Conservation (phyloP, 2,888 invertebrate genomes). For the Metallyticus violacea region DNA sequence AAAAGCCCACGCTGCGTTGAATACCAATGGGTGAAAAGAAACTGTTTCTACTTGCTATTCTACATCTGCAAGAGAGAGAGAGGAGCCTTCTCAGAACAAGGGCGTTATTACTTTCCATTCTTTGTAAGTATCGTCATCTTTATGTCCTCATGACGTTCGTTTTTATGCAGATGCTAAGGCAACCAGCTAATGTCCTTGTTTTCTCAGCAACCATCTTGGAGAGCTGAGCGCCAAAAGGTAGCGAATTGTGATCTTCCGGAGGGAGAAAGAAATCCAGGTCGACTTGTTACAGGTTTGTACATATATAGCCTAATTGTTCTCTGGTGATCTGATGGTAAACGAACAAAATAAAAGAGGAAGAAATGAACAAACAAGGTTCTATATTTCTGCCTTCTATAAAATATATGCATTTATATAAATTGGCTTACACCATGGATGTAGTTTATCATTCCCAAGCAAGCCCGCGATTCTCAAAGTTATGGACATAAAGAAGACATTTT, state of each 20-base stretch:
- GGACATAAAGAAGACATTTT: no score
- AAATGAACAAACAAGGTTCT: no score
- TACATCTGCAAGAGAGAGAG: neutral
- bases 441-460: no score
- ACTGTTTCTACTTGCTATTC: neutral
- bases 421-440: no score
- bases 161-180: neutral
- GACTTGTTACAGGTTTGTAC: no score
- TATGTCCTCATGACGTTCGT: neutral
- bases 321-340: no score
- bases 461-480: no score
- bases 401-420: no score
- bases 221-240: neutral
- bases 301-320: no score
- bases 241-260: neutral
- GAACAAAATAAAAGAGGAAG: no score
- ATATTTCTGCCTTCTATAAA: no score
- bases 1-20: neutral
- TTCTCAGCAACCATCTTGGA: neutral
- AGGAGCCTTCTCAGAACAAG: neutral
- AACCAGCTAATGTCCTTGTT: neutral
- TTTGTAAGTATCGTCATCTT: neutral
- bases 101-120: neutral
- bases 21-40: neutral
- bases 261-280: no score